Base-by-base conservation (phyloP, 2,888 invertebrate species). In the Hemithea aestivaria region DNA sequence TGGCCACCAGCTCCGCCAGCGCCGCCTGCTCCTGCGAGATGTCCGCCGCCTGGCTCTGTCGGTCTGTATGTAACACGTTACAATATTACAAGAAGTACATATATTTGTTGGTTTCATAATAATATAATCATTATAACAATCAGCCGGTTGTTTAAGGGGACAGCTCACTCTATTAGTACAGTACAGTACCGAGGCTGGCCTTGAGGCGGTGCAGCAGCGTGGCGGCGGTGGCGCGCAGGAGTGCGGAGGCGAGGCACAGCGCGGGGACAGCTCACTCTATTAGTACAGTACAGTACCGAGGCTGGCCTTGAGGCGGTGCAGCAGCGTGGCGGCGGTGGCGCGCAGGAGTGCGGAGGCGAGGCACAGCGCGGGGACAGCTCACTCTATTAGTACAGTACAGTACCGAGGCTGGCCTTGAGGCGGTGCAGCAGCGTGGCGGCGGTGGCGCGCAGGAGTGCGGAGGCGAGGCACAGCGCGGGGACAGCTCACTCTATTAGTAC, bases 141-240 rank as follows among this genome's bases (percentile, higher is more conserved):
- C n/a, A n/a, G n/a, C n/a, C n/a, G n/a, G n/a, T n/a, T n/a, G n/a
- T n/a, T n/a, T n/a, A n/a, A n/a, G n/a, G n/a, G n/a, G n/a, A n/a
- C n/a, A n/a, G n/a, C n/a, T n/a, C n/a, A n/a, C n/a, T n/a, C n/a
- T n/a, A n/a, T n/a, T n/a, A 20, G 12, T 93, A 91, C n/a, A n/a
- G n/a, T 12, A 48, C 16, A 35, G 53, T 59, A 16, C 57, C 49
- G 39, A 54, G 57, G 58, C 31, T 10, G 62, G 65, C 84, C 89
- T 64, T 40, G 32, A 56, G 20, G 55, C 32, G 41, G 24, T 27
- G 62, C 94, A 93, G 50, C 56, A 22, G 56, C 30, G 41, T 26
- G 28, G 62, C 94, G 93, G 50, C 93, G 92, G 54, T 94, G 89
- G 23, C 93, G 88, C 0, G 94, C 93, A 2, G 95, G 94, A 95